phyloP scores from a whole-genome alignment of 2,888 invertebrate species.

The Acleris emargana region DNA sequence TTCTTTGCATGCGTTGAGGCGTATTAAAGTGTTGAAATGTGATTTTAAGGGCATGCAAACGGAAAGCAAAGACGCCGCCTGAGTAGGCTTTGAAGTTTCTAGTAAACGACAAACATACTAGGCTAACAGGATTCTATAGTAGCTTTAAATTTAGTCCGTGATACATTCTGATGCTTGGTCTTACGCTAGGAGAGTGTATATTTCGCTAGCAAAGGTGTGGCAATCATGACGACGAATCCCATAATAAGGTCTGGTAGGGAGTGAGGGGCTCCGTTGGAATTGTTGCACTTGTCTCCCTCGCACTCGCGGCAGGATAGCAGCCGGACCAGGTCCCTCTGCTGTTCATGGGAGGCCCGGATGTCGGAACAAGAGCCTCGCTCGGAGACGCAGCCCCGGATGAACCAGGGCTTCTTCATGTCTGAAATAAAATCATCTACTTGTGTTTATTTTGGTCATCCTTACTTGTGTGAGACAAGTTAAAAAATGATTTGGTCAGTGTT shows the following conservation, averaged over 20 bases:
- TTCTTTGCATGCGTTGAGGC: no score
- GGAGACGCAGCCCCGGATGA: slow-evolving; percentile 65
- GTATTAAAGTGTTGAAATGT: no score
- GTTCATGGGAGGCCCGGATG: slow-evolving; percentile 51
- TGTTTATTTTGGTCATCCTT: no score
- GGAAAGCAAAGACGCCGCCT: no score
- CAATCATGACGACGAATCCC: slow-evolving; percentile 54
- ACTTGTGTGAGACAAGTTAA: no score
- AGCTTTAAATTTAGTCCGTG: background rate
- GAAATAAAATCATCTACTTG: slow-evolving; percentile 36
- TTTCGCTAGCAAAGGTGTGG: slow-evolving; percentile 61
- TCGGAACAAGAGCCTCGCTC: slow-evolving; percentile 66
- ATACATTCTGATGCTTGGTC: background rate
- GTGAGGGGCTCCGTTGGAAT: slow-evolving; percentile 48
- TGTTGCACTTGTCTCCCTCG: slow-evolving; percentile 63
- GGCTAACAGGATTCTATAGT: no score
- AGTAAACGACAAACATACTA: no score
- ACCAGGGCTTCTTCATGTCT: slow-evolving; percentile 61
- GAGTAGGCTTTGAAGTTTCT: no score
- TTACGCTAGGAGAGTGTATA: slow-evolving; percentile 51
- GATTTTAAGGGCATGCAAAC: no score
- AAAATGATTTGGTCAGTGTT: no score
- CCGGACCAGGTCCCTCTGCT: slow-evolving; percentile 48
- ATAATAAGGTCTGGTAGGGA: slow-evolving; percentile 52
- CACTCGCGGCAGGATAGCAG: slow-evolving; percentile 62